Base-by-base conservation (phyloP, 2,888 invertebrate genomes). In the Azorinus chamasolen region DNA sequence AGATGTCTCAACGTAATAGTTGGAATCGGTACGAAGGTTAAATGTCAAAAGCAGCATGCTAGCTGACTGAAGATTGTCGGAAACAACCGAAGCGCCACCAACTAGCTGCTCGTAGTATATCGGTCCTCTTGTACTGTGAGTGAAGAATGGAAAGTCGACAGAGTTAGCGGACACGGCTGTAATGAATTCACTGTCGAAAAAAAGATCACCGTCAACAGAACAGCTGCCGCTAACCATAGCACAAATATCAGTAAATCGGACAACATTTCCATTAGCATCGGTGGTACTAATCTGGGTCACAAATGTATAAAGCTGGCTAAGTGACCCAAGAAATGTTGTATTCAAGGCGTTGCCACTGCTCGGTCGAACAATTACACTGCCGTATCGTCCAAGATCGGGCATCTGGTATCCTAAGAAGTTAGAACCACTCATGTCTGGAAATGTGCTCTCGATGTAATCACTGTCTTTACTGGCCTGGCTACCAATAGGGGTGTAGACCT, bases 401-500 rank as follows among this genome's bases (percentile, higher is more conserved):
- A 64, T 39, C 51, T 76, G 76, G 5, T 55, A 41, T 16, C 41
- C 45, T 16, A 53, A 53, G 41, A 63, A 68, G 39, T 72, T 68
- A 0, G 62, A 41, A 5, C 63, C 71, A n/a, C 77, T 63, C 12
- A 63, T 37, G 45, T 77, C 77, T 5, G 77, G 77, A 48, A 68
- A 77, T 24, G 63, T 20, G 4, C 27, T 39, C 20, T 68, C 55
- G 20, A 77, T 32, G 6, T 37, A 27, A 2, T 39, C 46, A n/a
- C 45, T 32, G 53, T 77, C 72, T 39, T 63, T 46, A 8, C 71
- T 43, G 8, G 77, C 65, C 22, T 66, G 61, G 1, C 66, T 55
- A 5, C 73, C 73, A 65, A 14, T 43, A 55, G n/a, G 16, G n/a
- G 71, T 75, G 20, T 79, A 79, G n/a, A n/a, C n/a, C n/a, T n/a